A percentile compares a stretch with the other conserved stretches of the same genome.
These are phyloP conservation scores for Drosophila putrida DNA, from an alignment of 2,888 invertebrate genomes.

Conservation along the genomic window DNA sequence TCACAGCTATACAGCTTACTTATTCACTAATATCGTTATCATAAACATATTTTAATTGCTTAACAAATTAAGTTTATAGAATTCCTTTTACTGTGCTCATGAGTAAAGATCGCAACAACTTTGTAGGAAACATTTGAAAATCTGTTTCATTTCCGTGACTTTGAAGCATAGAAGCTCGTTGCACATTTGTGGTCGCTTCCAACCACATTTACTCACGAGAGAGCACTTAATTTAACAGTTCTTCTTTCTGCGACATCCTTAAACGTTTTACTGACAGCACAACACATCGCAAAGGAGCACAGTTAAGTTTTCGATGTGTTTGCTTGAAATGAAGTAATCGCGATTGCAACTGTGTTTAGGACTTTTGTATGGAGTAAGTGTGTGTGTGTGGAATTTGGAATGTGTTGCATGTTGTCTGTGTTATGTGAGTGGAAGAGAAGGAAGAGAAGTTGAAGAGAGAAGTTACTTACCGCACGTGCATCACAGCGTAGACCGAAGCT, in stretches of 20 bases:
- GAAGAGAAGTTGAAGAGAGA: background rate
- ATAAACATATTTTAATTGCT: background rate
- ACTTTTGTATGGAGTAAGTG: slow-evolving; percentile 18
- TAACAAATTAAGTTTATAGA: too few species aligned
- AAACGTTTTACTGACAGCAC: slow-evolving; percentile 36
- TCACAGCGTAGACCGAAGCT: slow-evolving; percentile 72
- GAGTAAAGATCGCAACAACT: background rate
- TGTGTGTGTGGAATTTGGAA: slow-evolving; percentile 17
- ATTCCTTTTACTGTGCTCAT: background rate
- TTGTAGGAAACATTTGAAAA: too few species aligned
- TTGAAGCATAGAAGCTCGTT: background rate
- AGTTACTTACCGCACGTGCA: slow-evolving; percentile 83
- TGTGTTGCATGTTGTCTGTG: slow-evolving; percentile 13
- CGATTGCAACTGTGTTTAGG: slow-evolving; percentile 25
- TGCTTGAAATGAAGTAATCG: slow-evolving; percentile 35
- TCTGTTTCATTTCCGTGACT: background rate
- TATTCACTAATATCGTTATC: too few species aligned
- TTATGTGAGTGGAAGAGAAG: slow-evolving; percentile 2
- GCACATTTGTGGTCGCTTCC: slow-evolving; percentile 1
- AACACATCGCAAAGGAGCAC: background rate
- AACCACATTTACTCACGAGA: slow-evolving; percentile 24
- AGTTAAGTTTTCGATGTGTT: slow-evolving; percentile 5
- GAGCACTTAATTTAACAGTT: slow-evolving; percentile 55
- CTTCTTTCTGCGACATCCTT: slow-evolving; percentile 36
- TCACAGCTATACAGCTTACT: too few species aligned